Evolutionary conservation across 1,140 invertebrate species (phyloP).

Genomic region (Orussus abietinus): DNA sequence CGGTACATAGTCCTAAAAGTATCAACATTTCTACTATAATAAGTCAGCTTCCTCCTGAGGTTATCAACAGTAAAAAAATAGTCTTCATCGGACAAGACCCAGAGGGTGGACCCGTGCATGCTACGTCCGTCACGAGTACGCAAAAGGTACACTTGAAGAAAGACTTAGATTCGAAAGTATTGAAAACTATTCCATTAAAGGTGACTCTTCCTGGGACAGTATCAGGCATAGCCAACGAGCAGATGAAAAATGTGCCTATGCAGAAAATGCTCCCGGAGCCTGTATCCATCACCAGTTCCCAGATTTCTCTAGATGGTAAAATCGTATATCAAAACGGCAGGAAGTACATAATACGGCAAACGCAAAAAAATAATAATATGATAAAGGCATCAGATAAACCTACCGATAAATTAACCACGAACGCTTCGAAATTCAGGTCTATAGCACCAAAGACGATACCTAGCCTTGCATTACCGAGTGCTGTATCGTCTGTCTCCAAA

Average conservation of each 20-base stretch:
- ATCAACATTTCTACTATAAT: conserved; percentile 30
- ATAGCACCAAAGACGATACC: too few relatives aligned
- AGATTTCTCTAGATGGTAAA: conserved; percentile 8
- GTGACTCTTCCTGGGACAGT: neutral
- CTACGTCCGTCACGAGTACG: too few relatives aligned
- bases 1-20: conserved; percentile 29
- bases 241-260: neutral
- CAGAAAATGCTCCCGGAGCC: neutral
- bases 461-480: too few relatives aligned
- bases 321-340: conserved; percentile 25
- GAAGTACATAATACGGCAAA: conserved; percentile 30
- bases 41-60: conserved; percentile 27
- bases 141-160: neutral
- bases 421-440: too few relatives aligned
- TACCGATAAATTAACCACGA: too few relatives aligned
- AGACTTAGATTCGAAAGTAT: conserved; percentile 2
- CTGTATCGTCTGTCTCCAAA: too few relatives aligned
- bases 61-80: conserved; percentile 31
- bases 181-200: conserved; percentile 1
- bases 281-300: neutral
- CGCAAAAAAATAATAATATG: too few relatives aligned
- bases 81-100: conserved; percentile 29
- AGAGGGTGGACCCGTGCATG: conserved; percentile 3
- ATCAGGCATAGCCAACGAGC: neutral
- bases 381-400: too few relatives aligned